Conservation (phyloP, 2,797 vertebrate genomes). For the Anableps anableps region DNA sequence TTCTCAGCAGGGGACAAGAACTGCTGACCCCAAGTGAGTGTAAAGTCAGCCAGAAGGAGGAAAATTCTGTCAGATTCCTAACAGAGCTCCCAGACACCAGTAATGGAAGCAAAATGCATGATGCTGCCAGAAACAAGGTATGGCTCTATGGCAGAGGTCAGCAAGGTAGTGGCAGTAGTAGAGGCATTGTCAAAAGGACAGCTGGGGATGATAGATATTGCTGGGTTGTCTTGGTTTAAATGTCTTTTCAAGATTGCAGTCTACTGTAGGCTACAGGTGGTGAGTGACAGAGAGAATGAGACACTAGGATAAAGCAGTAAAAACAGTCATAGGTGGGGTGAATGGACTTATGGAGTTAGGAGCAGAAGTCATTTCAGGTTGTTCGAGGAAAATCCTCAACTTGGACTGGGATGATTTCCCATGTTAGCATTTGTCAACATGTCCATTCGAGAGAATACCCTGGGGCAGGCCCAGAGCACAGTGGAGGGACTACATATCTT, state of each 20-base stretch:
- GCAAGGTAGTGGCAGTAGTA: neutral
- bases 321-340: neutral
- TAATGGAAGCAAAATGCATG: conserved; percentile 8
- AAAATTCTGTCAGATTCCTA: conserved; percentile 13
- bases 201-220: neutral
- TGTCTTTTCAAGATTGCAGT: neutral
- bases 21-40: conserved; percentile 24
- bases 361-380: conserved; percentile 13
- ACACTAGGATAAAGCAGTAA: conserved; percentile 12
- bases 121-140: conserved; percentile 8
- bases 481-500: conserved; percentile 32
- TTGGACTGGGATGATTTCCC: conserved; percentile 19
- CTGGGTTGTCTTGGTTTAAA: conserved; percentile 10
- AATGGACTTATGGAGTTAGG: neutral
- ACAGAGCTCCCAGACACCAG: neutral
- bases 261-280: neutral
- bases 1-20: conserved; percentile 30
- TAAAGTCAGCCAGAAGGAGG: conserved; percentile 4
- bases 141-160: conserved; percentile 7
- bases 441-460: conserved; percentile 36
- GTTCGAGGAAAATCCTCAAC: conserved; percentile 25
- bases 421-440: conserved; percentile 3
- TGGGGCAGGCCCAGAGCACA: conserved; percentile 25
- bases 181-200: neutral
- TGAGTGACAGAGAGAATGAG: neutral